These are phyloP conservation scores for Chrysemys picta DNA, from an alignment of 2,113 vertebrate genomes.

Conservation along the genomic window DNA sequence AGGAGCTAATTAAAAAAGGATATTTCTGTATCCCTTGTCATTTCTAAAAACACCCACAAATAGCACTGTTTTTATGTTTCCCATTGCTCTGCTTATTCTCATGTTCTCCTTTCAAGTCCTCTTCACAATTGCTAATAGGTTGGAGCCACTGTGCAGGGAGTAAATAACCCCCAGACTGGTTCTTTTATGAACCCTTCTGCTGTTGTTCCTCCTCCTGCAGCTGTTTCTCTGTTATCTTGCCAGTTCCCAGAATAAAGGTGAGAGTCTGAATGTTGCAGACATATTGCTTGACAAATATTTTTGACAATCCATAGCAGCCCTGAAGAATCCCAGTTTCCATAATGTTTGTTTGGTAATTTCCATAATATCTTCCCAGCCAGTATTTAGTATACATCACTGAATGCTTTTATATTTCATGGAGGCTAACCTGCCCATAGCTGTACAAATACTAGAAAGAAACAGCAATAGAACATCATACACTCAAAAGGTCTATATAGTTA, in stretches of 20 bases:
- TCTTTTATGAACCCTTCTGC: conserved; percentile 59
- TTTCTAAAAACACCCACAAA: conserved; percentile 34
- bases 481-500: not conserved
- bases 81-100: not conserved
- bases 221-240: conserved; percentile 64
- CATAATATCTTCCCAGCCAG: conserved; percentile 13
- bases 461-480: not conserved
- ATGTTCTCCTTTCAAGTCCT: conserved; percentile 7
- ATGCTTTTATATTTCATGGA: not conserved
- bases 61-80: conserved; percentile 21
- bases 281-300: conserved; percentile 45
- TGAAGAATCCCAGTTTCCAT: conserved; percentile 22
- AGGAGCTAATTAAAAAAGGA: not conserved
- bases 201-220: conserved; percentile 59
- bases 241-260: conserved; percentile 40
- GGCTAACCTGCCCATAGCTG: not conserved
- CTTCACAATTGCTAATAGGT: not conserved
- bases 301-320: conserved; percentile 16
- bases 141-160: conserved; percentile 7
- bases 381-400: not conserved
- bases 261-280: conserved; percentile 44
- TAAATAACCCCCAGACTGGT: conserved; percentile 62
- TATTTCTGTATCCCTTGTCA: conserved; percentile 19
- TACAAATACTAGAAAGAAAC: too few species aligned
- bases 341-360: not conserved